Evolutionary conservation across 2,113 vertebrate genomes (phyloP), one percentile per base, ranked within the genome.

Genomic region (Amblyornis subalaris): DNA sequence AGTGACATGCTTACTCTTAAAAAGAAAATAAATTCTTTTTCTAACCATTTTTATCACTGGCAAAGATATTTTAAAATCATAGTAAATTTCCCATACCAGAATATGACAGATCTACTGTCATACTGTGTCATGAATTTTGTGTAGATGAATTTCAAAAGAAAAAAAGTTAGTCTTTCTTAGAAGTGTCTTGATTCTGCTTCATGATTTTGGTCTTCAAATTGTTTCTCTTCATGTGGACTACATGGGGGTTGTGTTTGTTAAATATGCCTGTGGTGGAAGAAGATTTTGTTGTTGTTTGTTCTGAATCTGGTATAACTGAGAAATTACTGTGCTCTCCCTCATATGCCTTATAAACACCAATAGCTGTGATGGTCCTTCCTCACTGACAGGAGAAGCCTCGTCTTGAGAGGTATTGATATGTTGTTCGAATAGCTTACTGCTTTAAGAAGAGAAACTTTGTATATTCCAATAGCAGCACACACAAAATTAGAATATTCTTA

Each of bases 291-390:
- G 38, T 44, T 58, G 2, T 47, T 67, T 64, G 6, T 70, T 79
- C 42, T 70, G 28, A 70, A 61, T 75, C 25, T 62, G 31, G 12
- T 8, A 10, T n/a, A 45, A 50, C 48, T 53, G 35, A 36, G 44
- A 25, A 64, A 21, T 29, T 5, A 14, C 21, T 91, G 18, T 33
- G 2, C 14, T 90, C 0, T 0, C 5, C 4, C 6, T 75, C 6
- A 5, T 18, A 5, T 38, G 7, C 51, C 36, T 73, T 19, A 24
- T 20, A 60, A 38, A 40, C 50, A 42, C 75, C 18, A 57, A 1
- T 36, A 40, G 26, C 36, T 61, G 31, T 50, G 58, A 13, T 3
- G 3, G 25, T 65, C 36, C 14, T 69, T 82, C 36, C n/a, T 85
- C n/a, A 40, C 14, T 36, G 16, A 10, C 11, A 8, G 28, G 18